Evolutionary conservation across 2,888 invertebrate species (phyloP).

Genomic region (Halictus ligatus): DNA sequence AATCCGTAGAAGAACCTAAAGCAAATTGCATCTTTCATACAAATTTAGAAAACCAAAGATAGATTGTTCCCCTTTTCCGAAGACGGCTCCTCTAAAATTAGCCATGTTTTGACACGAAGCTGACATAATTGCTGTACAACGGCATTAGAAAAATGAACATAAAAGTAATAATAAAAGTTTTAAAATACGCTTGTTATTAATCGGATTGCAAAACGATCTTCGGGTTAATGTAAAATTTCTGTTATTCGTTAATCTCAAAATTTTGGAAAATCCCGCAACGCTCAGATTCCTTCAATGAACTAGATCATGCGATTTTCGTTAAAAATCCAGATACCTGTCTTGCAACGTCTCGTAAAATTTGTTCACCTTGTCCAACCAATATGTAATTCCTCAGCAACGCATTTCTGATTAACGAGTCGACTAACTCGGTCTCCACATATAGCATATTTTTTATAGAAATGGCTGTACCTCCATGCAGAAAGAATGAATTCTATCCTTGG

Average conservation of each 20-base stretch:
- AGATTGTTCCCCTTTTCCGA: slow-evolving; percentile 61
- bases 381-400: not conserved
- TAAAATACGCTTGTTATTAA: too few relatives aligned
- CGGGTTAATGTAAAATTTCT: too few relatives aligned
- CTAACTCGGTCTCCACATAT: slow-evolving; percentile 21
- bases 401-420: slow-evolving; percentile 28
- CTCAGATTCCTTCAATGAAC: not conserved
- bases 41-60: slow-evolving; percentile 62
- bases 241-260: too few relatives aligned
- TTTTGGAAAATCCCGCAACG: not conserved
- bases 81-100: slow-evolving; percentile 55
- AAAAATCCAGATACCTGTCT: not conserved
- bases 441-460: slow-evolving; percentile 4
- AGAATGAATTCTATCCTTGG: slow-evolving; percentile 22
- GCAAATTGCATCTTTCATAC: slow-evolving; percentile 59
- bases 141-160: slow-evolving; percentile 17
- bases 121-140: slow-evolving; percentile 54
- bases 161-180: too few relatives aligned
- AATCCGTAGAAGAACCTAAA: slow-evolving; percentile 59
- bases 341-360: not conserved
- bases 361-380: too few relatives aligned
- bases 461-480: slow-evolving; percentile 11
- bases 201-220: too few relatives aligned
- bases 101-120: slow-evolving; percentile 57
- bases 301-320: not conserved